Evolutionary conservation across 2,888 invertebrate genomes (phyloP).

Genomic region (Stictocephala bisonia): DNA sequence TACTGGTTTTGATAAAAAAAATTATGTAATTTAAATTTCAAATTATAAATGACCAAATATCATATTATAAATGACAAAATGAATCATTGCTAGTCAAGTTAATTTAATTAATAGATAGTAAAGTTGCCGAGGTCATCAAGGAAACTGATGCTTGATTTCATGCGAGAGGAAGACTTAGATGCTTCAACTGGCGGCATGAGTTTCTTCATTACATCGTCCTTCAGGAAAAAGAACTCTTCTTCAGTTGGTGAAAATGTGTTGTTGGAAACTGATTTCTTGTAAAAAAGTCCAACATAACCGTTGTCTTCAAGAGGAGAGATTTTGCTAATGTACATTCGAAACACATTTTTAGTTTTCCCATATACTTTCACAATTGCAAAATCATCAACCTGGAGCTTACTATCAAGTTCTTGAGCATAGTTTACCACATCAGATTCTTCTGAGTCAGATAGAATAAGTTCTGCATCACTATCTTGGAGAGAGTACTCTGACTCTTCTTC

Average conservation of each 20-base stretch:
- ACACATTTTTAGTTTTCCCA: slow-evolving; percentile 36
- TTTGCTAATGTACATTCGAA: slow-evolving; percentile 34
- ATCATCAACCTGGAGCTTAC: slow-evolving; percentile 36
- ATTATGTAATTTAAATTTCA: slow-evolving; percentile 24
- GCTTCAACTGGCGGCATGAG: too few relatives aligned
- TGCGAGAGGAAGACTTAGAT: slow-evolving; percentile 13
- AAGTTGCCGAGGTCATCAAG: slow-evolving; percentile 28
- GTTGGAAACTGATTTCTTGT: slow-evolving; percentile 23
- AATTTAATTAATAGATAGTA: slow-evolving; percentile 31
- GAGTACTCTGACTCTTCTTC: slow-evolving; percentile 37
- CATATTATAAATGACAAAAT: slow-evolving; percentile 11
- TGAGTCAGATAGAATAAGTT: slow-evolving; percentile 28
- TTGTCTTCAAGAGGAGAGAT: slow-evolving; percentile 10
- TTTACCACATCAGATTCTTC: slow-evolving; percentile 40
- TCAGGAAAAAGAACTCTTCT: slow-evolving; percentile 39
- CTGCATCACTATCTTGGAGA: slow-evolving; percentile 34
- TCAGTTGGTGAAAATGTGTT: slow-evolving; percentile 32
- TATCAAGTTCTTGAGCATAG: slow-evolving; percentile 26
- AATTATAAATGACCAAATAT: too few relatives aligned
- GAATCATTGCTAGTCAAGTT: slow-evolving; percentile 6
- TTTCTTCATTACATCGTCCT: slow-evolving; percentile 10
- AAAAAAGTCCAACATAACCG: slow-evolving; percentile 32
- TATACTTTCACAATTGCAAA: slow-evolving; percentile 40
- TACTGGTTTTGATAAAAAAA: slow-evolving; percentile 16
- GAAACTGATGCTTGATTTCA: slow-evolving; percentile 31